Evolutionary conservation across 2,888 invertebrate genomes (phyloP).

Genomic region (Drosophila dives): DNA sequence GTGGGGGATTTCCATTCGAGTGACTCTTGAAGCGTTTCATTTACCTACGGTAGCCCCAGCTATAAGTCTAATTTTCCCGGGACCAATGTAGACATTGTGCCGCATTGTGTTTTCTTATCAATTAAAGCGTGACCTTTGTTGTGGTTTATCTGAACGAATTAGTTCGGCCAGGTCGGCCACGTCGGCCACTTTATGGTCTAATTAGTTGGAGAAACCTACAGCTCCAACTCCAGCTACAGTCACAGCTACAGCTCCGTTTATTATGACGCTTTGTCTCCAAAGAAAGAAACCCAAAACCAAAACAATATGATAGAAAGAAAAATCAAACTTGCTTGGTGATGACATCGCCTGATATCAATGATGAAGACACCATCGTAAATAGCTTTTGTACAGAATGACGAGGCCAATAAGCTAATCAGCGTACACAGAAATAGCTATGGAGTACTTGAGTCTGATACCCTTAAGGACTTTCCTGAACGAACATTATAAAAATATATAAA

Average conservation of each 20-base stretch:
- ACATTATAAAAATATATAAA: background rate
- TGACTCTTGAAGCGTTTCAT: conserved; percentile 47
- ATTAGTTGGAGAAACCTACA: conserved; percentile 72
- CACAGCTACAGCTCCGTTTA: conserved; percentile 33
- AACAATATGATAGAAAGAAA: conserved; percentile 23
- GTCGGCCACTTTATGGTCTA: conserved; percentile 75
- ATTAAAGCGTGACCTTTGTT: conserved; percentile 80
- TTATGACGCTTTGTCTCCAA: conserved; percentile 34
- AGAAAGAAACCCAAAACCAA: conserved; percentile 20
- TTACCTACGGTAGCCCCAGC: conserved; percentile 52
- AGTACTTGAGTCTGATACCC: background rate
- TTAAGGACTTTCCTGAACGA: background rate
- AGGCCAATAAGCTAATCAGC: conserved; percentile 54
- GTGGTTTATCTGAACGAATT: conserved; percentile 76
- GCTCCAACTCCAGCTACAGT: background rate
- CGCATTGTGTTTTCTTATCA: conserved; percentile 66
- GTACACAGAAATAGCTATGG: conserved; percentile 44
- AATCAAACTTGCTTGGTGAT: conserved; percentile 51
- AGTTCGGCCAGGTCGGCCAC: conserved; percentile 63
- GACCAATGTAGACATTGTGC: conserved; percentile 9
- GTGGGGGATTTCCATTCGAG: conserved; percentile 61
- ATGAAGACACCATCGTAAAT: conserved; percentile 29
- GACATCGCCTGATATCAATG: conserved; percentile 63
- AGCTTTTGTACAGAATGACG: conserved; percentile 51
- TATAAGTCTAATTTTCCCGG: conserved; percentile 22